Conservation (phyloP, 2,888 invertebrate species). For the Watsonalla binaria region DNA sequence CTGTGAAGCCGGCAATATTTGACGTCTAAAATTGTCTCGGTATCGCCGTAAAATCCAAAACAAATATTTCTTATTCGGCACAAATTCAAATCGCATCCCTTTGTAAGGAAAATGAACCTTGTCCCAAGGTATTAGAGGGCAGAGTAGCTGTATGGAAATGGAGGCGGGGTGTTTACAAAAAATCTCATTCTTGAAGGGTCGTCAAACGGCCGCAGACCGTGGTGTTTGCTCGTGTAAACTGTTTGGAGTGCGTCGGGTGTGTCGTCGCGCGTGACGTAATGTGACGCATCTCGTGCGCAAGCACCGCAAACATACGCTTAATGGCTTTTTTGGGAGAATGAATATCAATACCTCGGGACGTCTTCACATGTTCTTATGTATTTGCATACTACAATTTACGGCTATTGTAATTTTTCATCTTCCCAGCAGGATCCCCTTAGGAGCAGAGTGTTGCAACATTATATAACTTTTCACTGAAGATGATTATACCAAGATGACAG, state of each 20-base stretch:
- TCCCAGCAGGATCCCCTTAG: too few relatives aligned
- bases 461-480: too few relatives aligned
- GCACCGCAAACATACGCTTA: conserved; percentile 28
- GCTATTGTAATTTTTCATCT: too few relatives aligned
- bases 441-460: too few relatives aligned
- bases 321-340: conserved; percentile 22
- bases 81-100: conserved; percentile 10
- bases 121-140: conserved; percentile 8
- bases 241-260: conserved; percentile 37
- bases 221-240: conserved; percentile 48
- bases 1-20: conserved; percentile 24
- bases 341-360: neutral
- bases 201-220: conserved; percentile 30
- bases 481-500: too few relatives aligned
- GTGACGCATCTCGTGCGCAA: conserved; percentile 13
- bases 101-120: conserved; percentile 10
- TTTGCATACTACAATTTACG: too few relatives aligned
- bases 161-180: conserved; percentile 26
- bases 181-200: conserved; percentile 38
- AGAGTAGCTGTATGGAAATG: conserved; percentile 5
- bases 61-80: conserved; percentile 36
- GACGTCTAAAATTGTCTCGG: conserved; percentile 40
- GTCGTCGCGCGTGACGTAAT: conserved; percentile 23
- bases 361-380: neutral
- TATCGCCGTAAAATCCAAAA: conserved; percentile 42